Conservation (phyloP, 2,888 invertebrate species). For the Megalurothrips usitatus region DNA sequence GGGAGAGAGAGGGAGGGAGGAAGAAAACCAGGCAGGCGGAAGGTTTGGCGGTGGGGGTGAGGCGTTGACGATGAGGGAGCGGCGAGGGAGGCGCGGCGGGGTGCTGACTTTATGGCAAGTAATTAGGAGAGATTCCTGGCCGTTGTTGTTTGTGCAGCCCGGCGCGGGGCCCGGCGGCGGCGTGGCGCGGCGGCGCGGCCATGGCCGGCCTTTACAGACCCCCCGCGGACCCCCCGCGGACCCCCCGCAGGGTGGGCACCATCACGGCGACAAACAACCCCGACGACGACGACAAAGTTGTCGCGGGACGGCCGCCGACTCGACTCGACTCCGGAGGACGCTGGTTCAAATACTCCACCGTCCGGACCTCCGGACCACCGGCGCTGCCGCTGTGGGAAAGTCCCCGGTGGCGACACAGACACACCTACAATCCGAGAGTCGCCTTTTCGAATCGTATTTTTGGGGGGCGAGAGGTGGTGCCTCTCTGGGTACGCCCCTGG, state of each 20-base stretch:
- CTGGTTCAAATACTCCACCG: not conserved
- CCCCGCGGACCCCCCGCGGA: not conserved
- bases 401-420: too few species aligned
- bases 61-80: not conserved
- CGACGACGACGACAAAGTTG: not conserved
- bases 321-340: not conserved
- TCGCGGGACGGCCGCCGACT: too few species aligned
- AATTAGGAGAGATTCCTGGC: not conserved
- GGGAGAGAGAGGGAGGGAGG: too few species aligned
- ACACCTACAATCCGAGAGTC: too few species aligned
- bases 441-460: too few species aligned
- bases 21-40: not conserved
- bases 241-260: not conserved
- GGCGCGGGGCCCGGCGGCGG: not conserved
- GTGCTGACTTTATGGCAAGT: not conserved
- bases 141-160: not conserved
- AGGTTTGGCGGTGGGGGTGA: not conserved
- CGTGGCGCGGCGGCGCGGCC: not conserved
- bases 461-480: too few species aligned
- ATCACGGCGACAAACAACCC: too few species aligned
- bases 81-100: not conserved
- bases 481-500: too few species aligned
- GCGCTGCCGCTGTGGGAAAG: too few species aligned
- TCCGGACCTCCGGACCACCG: too few species aligned
- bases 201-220: not conserved